A percentile compares a stretch with the other conserved stretches of the same genome.
These are phyloP conservation scores for Capromys pilorides DNA, from an alignment of 2,797 vertebrate genomes.

Conservation along the genomic window DNA sequence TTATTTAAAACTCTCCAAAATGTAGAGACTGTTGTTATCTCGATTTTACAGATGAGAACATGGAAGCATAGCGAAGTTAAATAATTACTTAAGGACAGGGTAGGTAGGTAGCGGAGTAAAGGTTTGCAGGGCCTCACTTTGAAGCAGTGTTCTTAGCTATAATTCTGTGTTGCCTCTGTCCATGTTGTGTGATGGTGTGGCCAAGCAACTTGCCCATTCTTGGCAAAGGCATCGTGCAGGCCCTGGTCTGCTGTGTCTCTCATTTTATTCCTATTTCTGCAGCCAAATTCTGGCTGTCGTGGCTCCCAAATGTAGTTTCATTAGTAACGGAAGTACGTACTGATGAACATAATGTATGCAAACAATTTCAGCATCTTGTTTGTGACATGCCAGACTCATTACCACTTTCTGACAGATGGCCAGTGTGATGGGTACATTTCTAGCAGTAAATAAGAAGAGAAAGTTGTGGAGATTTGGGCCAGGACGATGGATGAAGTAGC, in stretches of 20 bases:
- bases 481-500: slow-evolving; percentile 4
- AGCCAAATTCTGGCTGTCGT: neutral
- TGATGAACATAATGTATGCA: neutral
- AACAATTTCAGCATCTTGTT: slow-evolving; percentile 12
- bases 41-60: neutral
- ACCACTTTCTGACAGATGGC: slow-evolving; percentile 20
- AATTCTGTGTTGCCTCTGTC: rapidly evolving
- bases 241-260: neutral
- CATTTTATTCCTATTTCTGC: neutral
- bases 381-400: neutral
- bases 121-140: neutral
- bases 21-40: neutral
- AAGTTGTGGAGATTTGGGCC: neutral
- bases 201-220: neutral
- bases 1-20: neutral
- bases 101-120: neutral
- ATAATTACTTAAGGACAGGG: neutral
- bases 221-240: neutral
- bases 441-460: neutral
- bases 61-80: neutral
- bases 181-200: neutral
- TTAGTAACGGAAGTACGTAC: neutral
- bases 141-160: neutral
- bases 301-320: neutral
- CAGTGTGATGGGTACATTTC: neutral